Evolutionary conservation across 2,113 vertebrate genomes (phyloP).

Genomic region (Onychostoma macrolepis): DNA sequence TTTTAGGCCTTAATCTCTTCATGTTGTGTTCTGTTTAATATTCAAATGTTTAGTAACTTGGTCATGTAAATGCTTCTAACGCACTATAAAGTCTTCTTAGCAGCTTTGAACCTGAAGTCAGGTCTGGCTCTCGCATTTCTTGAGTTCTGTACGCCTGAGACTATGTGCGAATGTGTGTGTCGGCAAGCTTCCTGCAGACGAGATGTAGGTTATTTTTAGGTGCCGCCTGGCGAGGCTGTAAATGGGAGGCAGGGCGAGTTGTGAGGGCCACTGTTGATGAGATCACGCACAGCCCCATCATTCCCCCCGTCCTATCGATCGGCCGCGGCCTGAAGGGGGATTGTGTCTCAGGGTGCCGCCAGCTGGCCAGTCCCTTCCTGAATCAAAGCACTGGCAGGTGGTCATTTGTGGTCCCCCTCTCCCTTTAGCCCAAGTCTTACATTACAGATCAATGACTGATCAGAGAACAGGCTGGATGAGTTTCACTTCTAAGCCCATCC

Average conservation of each 20-base stretch:
- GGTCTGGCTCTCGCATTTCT: not conserved
- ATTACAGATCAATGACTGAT: constrained; percentile 57
- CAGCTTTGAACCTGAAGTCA: not conserved
- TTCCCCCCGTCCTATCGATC: constrained; percentile 50
- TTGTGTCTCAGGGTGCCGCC: constrained; percentile 43
- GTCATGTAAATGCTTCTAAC: not conserved
- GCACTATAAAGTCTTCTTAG: not conserved
- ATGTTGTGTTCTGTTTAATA: no score
- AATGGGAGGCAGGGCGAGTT: constrained; percentile 40
- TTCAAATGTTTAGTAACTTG: not conserved
- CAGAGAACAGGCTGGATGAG: constrained; percentile 47
- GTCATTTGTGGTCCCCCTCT: constrained; percentile 52
- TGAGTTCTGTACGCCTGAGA: not conserved
- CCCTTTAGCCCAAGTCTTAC: constrained; percentile 45
- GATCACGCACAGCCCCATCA: constrained; percentile 40
- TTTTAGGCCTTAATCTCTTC: not conserved
- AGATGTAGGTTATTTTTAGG: constrained; percentile 50
- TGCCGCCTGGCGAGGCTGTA: constrained; percentile 44
- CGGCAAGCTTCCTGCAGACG: constrained; percentile 40
- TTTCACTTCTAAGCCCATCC: constrained; percentile 37
- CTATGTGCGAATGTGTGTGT: constrained; percentile 19
- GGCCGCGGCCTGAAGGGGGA: constrained; percentile 30
- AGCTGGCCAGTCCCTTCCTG: constrained; percentile 49
- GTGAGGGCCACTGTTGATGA: constrained; percentile 45
- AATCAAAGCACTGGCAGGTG: constrained; percentile 56